Base-by-base conservation (phyloP, 1,140 invertebrate genomes). In the Lethrus apterus region DNA sequence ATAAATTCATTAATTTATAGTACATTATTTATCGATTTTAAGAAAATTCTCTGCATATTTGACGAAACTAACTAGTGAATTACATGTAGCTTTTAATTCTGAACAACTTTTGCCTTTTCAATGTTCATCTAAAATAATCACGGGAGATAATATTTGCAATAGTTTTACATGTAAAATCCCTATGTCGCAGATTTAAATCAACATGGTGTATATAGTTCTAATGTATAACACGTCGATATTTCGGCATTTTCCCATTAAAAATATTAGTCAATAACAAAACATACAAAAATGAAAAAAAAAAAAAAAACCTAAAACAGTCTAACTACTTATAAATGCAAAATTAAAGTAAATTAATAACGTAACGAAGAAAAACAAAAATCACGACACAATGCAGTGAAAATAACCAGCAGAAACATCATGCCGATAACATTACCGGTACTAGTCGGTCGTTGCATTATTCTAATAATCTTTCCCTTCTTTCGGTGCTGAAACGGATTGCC, bases 401-500 rank as follows among this genome's bases (percentile, higher is more conserved):
- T 10, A 26, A 29, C 11, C 20, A 26, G 9, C 23, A 42, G 9
- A 42, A 26, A 18, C 24, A n/a, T 9, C 36, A 40, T 21, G 18
- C 18, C 20, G n/a, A 9, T 13, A 7, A 11, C 42, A 26, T 48
- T 48, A 48, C 46, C 44, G 9, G 30, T 32, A 13, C n/a, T 20
- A 23, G 19, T 44, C 8, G 51, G 56, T 42, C 63, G 56, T 40
- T 60, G 48, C 9, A 51, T 50, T 29, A 65, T 48, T 48, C 57
- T 54, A 33, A 63, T 60, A 34, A 63, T 56, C 55, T 64, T 64
- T 35, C 59, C 58, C 29, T 51, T 48, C 40, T 60, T 59, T 51
- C 56, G 56, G 32, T 64, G 59, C 7, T 54, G 48, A 44, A 65
- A 65, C 7, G 65, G 63, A 54, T 64, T 62, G 5, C 63, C 62